phyloP scores from a whole-genome alignment of 2,113 vertebrate genomes.

The Gobius niger region DNA sequence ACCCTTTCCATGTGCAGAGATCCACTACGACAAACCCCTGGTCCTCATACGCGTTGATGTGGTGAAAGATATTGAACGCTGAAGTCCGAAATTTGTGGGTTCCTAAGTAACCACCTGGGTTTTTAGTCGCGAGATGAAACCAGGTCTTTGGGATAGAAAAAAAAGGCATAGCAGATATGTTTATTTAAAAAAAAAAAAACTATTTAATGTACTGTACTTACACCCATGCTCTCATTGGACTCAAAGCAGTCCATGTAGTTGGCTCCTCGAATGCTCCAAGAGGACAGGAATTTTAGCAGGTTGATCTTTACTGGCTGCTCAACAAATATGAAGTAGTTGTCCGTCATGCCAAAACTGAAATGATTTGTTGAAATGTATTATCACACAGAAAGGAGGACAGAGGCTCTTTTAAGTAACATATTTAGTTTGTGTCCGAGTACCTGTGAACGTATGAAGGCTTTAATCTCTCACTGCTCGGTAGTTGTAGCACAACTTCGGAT shows the following conservation, averaged over 20 bases:
- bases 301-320: conserved; percentile 97
- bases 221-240: conserved; percentile 91
- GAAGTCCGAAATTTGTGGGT: conserved; percentile 89
- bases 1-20: conserved; percentile 98
- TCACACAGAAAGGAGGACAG: not conserved
- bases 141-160: conserved; percentile 80
- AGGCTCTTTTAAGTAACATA: not conserved
- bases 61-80: conserved; percentile 95
- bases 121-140: conserved; percentile 90
- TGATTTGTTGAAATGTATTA: not conserved
- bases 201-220: conserved; percentile 42
- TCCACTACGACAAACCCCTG: conserved; percentile 89
- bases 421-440: conserved; percentile 59
- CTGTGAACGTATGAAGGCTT: conserved; percentile 98
- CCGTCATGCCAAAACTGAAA: conserved; percentile 89
- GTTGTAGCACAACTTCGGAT: conserved; percentile 88
- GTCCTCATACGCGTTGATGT: conserved; percentile 95
- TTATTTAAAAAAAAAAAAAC: not conserved
- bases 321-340: conserved; percentile 94
- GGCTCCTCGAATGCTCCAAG: conserved; percentile 91
- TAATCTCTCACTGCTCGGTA: conserved; percentile 94
- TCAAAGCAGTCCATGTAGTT: conserved; percentile 99
- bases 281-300: conserved; percentile 90
- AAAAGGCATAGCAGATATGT: not conserved
- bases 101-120: conserved; percentile 82